Conservation (phyloP, 2,797 vertebrate species). For the Carcharodon carcharias region DNA sequence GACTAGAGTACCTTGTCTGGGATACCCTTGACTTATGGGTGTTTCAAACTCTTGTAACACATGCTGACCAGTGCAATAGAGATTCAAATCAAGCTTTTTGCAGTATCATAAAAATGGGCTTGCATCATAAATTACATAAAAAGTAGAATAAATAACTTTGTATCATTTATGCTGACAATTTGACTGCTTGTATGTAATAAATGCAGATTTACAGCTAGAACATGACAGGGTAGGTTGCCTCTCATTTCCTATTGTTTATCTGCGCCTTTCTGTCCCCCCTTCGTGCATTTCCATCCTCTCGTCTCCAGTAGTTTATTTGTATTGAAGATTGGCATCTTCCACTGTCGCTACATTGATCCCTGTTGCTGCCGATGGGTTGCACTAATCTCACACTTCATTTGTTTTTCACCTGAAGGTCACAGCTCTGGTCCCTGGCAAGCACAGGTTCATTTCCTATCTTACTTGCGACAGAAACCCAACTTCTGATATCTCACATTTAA, state of each 20-base stretch:
- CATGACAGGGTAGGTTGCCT: not conserved
- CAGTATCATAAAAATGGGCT: not conserved
- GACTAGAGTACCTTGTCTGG: not conserved
- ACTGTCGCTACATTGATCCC: conserved; percentile 34
- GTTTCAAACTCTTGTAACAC: not conserved
- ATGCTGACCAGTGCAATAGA: not conserved
- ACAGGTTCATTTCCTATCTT: not conserved
- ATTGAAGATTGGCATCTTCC: not conserved
- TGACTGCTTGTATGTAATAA: not conserved
- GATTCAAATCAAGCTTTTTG: not conserved
- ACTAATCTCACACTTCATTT: conserved; percentile 37
- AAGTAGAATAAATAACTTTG: not conserved
- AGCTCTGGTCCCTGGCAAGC: not conserved
- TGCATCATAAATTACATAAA: not conserved
- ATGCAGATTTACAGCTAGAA: not conserved
- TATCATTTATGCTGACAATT: not conserved
- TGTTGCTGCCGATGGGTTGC: conserved; percentile 1
- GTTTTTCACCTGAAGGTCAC: conserved; percentile 35
- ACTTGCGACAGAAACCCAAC: not conserved
- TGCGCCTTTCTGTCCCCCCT: not conserved
- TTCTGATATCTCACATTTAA: not conserved
- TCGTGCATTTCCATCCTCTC: not conserved
- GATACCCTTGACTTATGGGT: not conserved
- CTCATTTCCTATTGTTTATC: not conserved
- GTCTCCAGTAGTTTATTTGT: not conserved